Conservation (phyloP, 1,140 invertebrate genomes). For the Bursaphelenchus mucronatus region DNA sequence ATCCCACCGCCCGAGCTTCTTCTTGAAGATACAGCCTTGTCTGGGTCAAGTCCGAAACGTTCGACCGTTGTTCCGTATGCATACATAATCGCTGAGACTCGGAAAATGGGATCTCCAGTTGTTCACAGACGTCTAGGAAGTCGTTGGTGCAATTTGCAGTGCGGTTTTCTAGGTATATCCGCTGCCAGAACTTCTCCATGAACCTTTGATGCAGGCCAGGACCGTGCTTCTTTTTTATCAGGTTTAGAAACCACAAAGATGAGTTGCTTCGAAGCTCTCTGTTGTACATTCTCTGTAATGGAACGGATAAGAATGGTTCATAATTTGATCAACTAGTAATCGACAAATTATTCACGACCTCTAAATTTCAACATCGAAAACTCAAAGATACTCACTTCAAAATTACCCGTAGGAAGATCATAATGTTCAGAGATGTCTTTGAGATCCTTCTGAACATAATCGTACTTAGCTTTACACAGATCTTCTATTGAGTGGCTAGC, state of each 20-base stretch:
- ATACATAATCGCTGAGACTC: background rate
- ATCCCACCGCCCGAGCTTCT: background rate
- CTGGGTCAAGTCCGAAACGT: conserved; percentile 1
- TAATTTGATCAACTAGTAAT: no score
- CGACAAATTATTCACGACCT: no score
- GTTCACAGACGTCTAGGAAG: conserved; percentile 4
- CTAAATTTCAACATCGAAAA: background rate
- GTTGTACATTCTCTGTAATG: conserved; percentile 10
- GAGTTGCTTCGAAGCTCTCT: conserved; percentile 1
- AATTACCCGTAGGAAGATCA: conserved; percentile 1
- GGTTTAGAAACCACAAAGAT: conserved; percentile 12
- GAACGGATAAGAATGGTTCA: background rate
- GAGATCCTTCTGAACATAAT: conserved; percentile 1
- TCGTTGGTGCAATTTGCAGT: conserved; percentile 4
- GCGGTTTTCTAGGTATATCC: conserved; percentile 6
- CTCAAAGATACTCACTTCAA: background rate
- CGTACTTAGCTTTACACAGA: background rate
- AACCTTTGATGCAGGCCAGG: conserved; percentile 3
- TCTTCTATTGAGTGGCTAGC: background rate
- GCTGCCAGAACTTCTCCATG: conserved; percentile 11
- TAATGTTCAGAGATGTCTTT: conserved; percentile 12
- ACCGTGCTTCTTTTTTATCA: background rate
- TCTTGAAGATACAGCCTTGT: conserved; percentile 3
- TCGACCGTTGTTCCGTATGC: background rate
- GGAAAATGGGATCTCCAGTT: conserved; percentile 3